phyloP scores from a whole-genome alignment of 1,140 invertebrate species.

The Riptortus pedestris region DNA sequence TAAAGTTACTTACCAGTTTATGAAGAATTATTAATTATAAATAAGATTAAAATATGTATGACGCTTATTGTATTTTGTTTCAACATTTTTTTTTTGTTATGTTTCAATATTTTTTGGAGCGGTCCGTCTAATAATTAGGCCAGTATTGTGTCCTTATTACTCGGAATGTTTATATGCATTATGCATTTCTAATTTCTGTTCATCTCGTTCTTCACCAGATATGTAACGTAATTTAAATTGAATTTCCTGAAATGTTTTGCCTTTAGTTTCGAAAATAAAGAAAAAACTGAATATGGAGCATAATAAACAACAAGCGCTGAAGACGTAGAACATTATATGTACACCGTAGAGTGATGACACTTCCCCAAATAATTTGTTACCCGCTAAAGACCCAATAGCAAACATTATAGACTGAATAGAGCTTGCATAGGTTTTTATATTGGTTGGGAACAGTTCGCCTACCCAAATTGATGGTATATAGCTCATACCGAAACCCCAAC shows the following conservation, averaged over 20 bases:
- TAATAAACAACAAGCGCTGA: conserved; percentile 36
- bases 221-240: too few species aligned
- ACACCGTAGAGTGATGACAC: conserved; percentile 9
- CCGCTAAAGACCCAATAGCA: conserved; percentile 29
- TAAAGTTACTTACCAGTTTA: too few species aligned
- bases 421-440: conserved; percentile 32
- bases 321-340: conserved; percentile 31
- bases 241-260: conserved; percentile 64
- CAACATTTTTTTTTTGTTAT: too few species aligned
- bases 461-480: conserved; percentile 32
- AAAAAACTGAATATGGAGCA: conserved; percentile 44
- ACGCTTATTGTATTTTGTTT: too few species aligned
- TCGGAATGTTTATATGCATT: too few species aligned
- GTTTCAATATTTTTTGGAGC: too few species aligned
- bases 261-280: conserved; percentile 57
- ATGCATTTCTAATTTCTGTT: too few species aligned
- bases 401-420: conserved; percentile 31
- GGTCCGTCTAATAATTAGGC: too few species aligned
- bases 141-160: too few species aligned
- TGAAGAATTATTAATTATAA: too few species aligned
- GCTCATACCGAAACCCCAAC: conserved; percentile 32
- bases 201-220: too few species aligned
- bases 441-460: conserved; percentile 33
- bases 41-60: too few species aligned
- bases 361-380: conserved; percentile 32